Evolutionary conservation across 2,797 vertebrate species (phyloP).

Genomic region (Chloroceryle amazona): DNA sequence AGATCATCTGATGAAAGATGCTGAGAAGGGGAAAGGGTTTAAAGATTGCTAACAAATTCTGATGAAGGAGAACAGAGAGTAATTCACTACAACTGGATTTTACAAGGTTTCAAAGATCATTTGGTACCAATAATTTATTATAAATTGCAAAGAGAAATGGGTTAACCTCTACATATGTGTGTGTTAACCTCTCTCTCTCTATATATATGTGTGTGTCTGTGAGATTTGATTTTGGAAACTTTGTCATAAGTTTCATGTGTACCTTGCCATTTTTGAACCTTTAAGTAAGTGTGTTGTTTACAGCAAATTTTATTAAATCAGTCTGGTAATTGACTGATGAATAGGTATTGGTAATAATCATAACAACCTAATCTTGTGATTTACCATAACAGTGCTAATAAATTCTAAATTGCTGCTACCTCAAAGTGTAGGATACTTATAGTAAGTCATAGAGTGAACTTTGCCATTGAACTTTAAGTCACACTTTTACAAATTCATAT

Average conservation of each 20-base stretch:
- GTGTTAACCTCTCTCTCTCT: neutral
- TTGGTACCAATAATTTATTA: neutral
- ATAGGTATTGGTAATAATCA: neutral
- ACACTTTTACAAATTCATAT: neutral
- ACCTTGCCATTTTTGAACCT: neutral
- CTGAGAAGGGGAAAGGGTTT: neutral
- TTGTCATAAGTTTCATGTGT: neutral
- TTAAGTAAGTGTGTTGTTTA: neutral
- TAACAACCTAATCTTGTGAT: neutral
- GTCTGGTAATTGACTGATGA: neutral
- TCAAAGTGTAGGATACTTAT: neutral
- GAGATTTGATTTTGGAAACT: neutral
- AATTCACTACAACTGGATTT: neutral
- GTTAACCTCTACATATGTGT: neutral
- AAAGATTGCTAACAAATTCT: neutral
- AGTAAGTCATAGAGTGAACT: neutral
- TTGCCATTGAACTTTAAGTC: neutral
- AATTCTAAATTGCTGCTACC: neutral
- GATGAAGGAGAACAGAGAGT: neutral
- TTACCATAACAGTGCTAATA: neutral
- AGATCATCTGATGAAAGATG: neutral
- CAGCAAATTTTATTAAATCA: neutral
- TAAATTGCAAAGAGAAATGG: neutral
- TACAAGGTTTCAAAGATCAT: neutral
- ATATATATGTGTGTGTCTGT: neutral